Percentiles rank a stretch among this genome's conserved stretches.
These are phyloP conservation scores for Sarcophaga carnaria DNA, from an alignment of 2,888 invertebrate species.

Conservation along the genomic window DNA sequence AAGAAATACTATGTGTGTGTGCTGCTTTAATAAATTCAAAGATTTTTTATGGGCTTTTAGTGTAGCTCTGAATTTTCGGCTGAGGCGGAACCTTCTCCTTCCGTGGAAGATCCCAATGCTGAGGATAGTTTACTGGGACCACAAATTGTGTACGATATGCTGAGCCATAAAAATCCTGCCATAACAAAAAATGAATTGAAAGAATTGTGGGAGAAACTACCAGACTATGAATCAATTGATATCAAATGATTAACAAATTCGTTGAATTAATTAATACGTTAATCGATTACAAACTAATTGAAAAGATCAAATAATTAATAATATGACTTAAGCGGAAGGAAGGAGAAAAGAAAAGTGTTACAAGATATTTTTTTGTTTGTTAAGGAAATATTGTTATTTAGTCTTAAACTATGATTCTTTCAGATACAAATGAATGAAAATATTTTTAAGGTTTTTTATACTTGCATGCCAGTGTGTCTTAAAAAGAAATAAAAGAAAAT, in stretches of 20 bases:
- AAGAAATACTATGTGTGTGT: background rate
- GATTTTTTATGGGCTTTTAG: constrained; percentile 18
- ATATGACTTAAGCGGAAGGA: no score
- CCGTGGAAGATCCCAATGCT: constrained; percentile 46
- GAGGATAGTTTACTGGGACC: constrained; percentile 50
- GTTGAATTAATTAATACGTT: background rate
- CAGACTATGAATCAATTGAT: constrained; percentile 65
- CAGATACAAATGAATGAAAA: background rate
- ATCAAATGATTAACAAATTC: constrained; percentile 41
- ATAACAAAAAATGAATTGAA: constrained; percentile 67
- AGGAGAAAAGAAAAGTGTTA: background rate
- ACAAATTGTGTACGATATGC: constrained; percentile 51
- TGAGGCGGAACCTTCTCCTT: constrained; percentile 23
- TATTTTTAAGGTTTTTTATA: background rate
- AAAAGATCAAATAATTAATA: no score
- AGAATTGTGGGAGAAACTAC: constrained; percentile 70
- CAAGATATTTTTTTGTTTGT: background rate
- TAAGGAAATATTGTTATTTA: background rate
- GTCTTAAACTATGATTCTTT: background rate
- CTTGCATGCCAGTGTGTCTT: background rate
- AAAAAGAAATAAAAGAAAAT: no score
- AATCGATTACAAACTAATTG: no score
- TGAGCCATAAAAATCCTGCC: constrained; percentile 61
- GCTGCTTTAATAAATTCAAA: background rate
- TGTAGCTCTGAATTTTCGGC: constrained; percentile 47